These are phyloP conservation scores for Glaucopsyche alexis DNA, from an alignment of 2,888 invertebrate species.

Conservation along the genomic window DNA sequence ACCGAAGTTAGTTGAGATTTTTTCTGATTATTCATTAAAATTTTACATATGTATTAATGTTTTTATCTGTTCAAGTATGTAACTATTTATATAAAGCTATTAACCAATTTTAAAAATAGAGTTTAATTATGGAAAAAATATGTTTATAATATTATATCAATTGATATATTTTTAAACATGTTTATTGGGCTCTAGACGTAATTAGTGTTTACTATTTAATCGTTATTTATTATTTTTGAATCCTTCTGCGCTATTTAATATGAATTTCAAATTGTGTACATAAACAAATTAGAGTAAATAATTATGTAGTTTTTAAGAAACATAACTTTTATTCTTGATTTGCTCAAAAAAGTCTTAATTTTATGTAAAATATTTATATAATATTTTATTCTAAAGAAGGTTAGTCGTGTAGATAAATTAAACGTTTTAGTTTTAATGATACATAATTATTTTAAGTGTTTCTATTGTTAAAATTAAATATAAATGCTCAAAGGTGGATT, in stretches of 20 bases:
- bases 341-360: background rate
- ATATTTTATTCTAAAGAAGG: background rate
- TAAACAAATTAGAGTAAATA: background rate
- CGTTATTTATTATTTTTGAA: constrained; percentile 14
- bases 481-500: constrained; percentile 54
- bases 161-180: background rate
- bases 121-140: no score
- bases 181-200: background rate
- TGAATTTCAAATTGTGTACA: background rate
- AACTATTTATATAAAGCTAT: no score
- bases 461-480: constrained; percentile 39
- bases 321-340: background rate
- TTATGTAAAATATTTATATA: background rate
- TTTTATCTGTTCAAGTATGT: no score
- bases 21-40: background rate
- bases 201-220: constrained; percentile 8
- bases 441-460: constrained; percentile 24
- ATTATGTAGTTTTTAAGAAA: background rate
- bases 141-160: no score
- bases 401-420: constrained; percentile 10
- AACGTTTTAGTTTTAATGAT: background rate
- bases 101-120: no score
- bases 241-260: background rate
- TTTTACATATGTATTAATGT: background rate
- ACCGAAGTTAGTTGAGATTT: background rate